phyloP scores from a whole-genome alignment of 2,888 invertebrate species.

The Dione juno region DNA sequence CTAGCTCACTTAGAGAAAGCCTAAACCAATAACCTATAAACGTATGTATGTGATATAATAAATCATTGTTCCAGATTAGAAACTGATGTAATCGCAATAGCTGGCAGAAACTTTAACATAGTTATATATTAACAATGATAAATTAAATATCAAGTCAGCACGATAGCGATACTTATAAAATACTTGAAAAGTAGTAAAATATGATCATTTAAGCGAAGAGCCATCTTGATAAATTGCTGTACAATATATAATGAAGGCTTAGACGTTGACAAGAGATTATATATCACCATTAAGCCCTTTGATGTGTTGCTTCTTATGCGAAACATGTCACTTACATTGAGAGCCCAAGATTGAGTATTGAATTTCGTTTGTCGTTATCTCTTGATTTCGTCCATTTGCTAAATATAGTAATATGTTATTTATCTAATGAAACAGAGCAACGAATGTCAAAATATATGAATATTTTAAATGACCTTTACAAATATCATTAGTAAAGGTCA shows the following conservation, averaged over 20 bases:
- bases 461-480: too few relatives aligned
- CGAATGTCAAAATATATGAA: neutral
- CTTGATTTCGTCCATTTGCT: neutral
- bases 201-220: neutral
- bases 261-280: slow-evolving; percentile 20
- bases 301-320: slow-evolving; percentile 19
- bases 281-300: slow-evolving; percentile 21
- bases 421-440: neutral
- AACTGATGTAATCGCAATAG: neutral
- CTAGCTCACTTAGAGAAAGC: too few relatives aligned
- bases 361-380: neutral
- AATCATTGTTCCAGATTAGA: neutral
- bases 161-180: neutral
- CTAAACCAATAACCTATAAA: too few relatives aligned
- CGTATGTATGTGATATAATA: neutral
- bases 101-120: neutral
- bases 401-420: neutral
- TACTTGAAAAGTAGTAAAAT: neutral
- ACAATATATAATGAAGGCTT: slow-evolving; percentile 18
- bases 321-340: slow-evolving; percentile 16
- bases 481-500: too few relatives aligned
- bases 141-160: neutral
- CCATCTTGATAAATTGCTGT: slow-evolving; percentile 18
- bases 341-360: slow-evolving; percentile 4
- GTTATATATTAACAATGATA: neutral